phyloP scores from a whole-genome alignment of 2,797 vertebrate genomes.

The Bradypodion pumilum region DNA sequence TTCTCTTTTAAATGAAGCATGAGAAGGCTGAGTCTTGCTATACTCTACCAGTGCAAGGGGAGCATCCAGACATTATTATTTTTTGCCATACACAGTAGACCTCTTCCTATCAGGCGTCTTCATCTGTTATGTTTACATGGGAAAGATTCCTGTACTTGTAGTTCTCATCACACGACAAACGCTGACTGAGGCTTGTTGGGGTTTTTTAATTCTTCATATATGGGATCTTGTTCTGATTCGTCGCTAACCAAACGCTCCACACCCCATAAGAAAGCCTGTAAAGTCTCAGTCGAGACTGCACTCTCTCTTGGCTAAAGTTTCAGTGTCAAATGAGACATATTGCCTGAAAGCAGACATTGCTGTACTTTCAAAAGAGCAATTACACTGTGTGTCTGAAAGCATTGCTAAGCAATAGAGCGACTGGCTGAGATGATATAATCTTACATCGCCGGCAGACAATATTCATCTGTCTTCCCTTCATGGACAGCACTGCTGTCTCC shows the following conservation, averaged over 20 bases:
- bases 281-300: background rate
- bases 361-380: background rate
- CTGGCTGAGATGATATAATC: background rate
- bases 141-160: background rate
- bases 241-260: background rate
- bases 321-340: background rate
- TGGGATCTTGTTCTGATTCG: background rate
- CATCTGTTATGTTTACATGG: background rate
- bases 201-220: background rate
- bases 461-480: background rate
- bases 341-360: accelerated
- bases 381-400: background rate
- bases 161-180: constrained; percentile 3
- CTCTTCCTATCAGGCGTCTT: background rate
- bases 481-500: accelerated
- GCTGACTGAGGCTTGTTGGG: accelerated
- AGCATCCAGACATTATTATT: background rate
- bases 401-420: background rate
- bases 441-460: background rate
- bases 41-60: background rate
- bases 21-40: background rate
- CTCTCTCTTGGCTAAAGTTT: background rate
- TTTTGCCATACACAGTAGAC: background rate
- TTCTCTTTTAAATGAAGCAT: too few species aligned
- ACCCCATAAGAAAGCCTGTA: background rate